A percentile compares a stretch with the other conserved stretches of the same genome.
Evolutionary conservation across 2,797 vertebrate genomes (phyloP).

Genomic region (Eidolon dupreanum): DNA sequence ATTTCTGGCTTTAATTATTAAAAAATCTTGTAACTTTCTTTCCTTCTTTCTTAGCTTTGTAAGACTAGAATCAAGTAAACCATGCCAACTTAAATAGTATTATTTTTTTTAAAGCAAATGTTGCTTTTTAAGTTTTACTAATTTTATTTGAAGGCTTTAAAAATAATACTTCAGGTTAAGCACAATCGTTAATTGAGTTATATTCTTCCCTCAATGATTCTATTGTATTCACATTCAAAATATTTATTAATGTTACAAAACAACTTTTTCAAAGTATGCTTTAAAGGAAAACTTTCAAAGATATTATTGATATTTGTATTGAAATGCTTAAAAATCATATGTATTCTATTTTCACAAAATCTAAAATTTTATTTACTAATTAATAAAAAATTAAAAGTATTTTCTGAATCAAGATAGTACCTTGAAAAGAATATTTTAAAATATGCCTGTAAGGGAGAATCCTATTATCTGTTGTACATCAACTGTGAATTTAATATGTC

Average conservation of each 20-base stretch:
- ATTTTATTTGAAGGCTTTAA: constrained; percentile 32
- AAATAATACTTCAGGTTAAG: background rate
- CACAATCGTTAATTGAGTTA: background rate
- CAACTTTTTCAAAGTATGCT: background rate
- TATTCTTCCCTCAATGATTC: background rate
- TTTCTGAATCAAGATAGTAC: background rate
- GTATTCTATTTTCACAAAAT: background rate
- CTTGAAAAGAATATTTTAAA: constrained; percentile 24
- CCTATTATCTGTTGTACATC: background rate
- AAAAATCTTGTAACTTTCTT: background rate
- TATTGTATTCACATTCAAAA: background rate
- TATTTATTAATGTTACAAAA: background rate
- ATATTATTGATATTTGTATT: background rate
- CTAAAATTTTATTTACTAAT: background rate
- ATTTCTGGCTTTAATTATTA: background rate
- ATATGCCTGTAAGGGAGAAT: background rate
- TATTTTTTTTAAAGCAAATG: constrained; percentile 32
- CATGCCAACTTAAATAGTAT: background rate
- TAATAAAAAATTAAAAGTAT: constrained; percentile 16
- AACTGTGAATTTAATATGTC: background rate
- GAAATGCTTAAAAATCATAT: background rate
- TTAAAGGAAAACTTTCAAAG: background rate
- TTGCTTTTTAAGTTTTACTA: background rate
- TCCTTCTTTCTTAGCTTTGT: background rate
- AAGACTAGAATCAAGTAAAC: background rate